Conservation (phyloP, 2,888 invertebrate species). For the Gymnoscelis rufifasciata region DNA sequence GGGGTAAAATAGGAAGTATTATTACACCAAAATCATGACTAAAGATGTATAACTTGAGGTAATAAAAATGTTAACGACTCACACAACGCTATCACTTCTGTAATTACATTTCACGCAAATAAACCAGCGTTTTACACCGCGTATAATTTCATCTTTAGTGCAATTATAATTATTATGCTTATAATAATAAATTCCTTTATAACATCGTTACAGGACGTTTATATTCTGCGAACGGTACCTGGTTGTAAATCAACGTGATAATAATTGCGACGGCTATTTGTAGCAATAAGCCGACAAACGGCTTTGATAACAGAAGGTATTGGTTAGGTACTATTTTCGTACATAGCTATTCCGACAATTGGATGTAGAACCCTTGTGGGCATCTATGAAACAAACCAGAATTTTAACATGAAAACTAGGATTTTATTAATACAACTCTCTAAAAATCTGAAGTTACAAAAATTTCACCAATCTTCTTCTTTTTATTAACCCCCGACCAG, state of each 20-base stretch:
- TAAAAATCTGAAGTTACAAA: too few species aligned
- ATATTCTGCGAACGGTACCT: constrained; percentile 67
- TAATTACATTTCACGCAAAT: constrained; percentile 20
- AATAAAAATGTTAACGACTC: not conserved
- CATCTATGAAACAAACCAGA: too few species aligned
- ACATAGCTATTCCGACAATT: not conserved
- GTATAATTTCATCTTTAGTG: constrained; percentile 11
- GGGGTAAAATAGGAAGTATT: too few species aligned
- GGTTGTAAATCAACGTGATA: constrained; percentile 67
- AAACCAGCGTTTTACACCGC: constrained; percentile 17
- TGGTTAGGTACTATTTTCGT: not conserved
- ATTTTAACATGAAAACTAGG: too few species aligned
- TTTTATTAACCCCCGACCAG: too few species aligned
- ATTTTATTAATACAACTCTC: too few species aligned
- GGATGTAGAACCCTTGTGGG: not conserved
- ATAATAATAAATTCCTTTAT: constrained; percentile 14
- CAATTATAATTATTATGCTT: constrained; percentile 32
- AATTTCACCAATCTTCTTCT: too few species aligned
- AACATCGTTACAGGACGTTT: constrained; percentile 49
- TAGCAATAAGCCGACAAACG: constrained; percentile 56
- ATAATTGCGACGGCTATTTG: constrained; percentile 69
- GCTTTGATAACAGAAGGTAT: constrained; percentile 44
- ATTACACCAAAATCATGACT: too few species aligned
- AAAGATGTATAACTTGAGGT: not conserved
- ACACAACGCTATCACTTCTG: not conserved